Percentiles rank a stretch among this genome's conserved stretches.
phyloP scores from a whole-genome alignment of 2,797 vertebrate genomes.

The Phataginus tetradactyla region DNA sequence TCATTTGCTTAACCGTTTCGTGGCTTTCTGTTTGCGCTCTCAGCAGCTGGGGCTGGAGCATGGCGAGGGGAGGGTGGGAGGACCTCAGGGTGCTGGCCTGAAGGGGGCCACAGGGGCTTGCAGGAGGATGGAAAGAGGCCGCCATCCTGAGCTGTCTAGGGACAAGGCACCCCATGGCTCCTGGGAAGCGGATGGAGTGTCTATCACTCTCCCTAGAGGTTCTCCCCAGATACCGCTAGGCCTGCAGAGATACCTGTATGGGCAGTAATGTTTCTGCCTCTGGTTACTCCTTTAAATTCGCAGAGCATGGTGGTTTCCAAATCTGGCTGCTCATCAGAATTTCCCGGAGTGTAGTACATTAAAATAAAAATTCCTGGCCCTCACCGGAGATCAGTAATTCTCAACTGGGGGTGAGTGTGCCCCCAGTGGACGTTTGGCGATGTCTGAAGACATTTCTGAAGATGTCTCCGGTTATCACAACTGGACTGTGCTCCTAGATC shows the following conservation, averaged over 20 bases:
- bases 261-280: neutral
- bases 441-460: neutral
- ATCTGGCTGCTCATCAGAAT: neutral
- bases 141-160: neutral
- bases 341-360: neutral
- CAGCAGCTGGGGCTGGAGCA: neutral
- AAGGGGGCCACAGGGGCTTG: neutral
- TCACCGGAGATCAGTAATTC: neutral
- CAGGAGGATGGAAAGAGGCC: accelerated
- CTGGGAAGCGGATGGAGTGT: neutral
- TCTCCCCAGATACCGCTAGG: neutral
- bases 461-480: neutral
- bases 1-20: no score
- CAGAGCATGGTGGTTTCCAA: neutral
- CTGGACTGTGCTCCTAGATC: neutral
- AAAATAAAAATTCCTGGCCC: neutral
- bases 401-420: neutral
- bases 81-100: neutral
- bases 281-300: neutral
- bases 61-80: neutral
- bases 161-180: accelerated
- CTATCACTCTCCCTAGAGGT: neutral
- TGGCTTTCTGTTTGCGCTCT: neutral
- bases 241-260: neutral
- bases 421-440: accelerated